phyloP scores from a whole-genome alignment of 2,888 invertebrate species.

The Phorcus lineatus region DNA sequence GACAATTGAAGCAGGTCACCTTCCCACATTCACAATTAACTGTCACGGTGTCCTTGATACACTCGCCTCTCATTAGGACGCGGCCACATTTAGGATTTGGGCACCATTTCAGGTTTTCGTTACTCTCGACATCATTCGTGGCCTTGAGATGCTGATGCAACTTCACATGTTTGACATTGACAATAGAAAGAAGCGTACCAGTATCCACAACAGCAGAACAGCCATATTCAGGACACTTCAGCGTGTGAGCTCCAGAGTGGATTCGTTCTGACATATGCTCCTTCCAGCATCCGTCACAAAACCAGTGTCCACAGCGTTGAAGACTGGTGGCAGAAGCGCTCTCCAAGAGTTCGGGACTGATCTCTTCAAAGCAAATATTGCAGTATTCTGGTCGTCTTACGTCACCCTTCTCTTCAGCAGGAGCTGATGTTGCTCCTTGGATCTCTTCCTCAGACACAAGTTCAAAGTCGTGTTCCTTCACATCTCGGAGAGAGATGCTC shows the following conservation, averaged over 20 bases:
- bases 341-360: constrained; percentile 16
- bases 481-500: constrained; percentile 2
- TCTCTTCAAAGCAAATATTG: constrained; percentile 48
- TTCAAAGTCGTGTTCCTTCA: constrained; percentile 28
- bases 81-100: constrained; percentile 51
- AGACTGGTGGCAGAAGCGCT: constrained; percentile 40
- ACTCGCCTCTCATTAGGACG: constrained; percentile 33
- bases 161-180: constrained; percentile 35
- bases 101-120: constrained; percentile 47
- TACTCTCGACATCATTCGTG: constrained; percentile 43
- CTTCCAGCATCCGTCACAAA: constrained; percentile 55
- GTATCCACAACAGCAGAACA: constrained; percentile 42
- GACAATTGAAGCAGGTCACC: constrained; percentile 51
- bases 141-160: constrained; percentile 35
- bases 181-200: constrained; percentile 37
- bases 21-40: constrained; percentile 48
- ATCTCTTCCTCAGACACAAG: not conserved
- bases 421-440: not conserved
- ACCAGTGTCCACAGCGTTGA: constrained; percentile 54
- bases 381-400: constrained; percentile 37
- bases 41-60: constrained; percentile 28
- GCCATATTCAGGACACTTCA: constrained; percentile 51
- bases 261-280: constrained; percentile 43
- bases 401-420: not conserved
- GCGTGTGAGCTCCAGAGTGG: constrained; percentile 24